A percentile compares a stretch with the other conserved stretches of the same genome.
Evolutionary conservation across 35 echinoderm and acorn worm genomes (phyloP).

Genomic region (Chiridota heheva): DNA sequence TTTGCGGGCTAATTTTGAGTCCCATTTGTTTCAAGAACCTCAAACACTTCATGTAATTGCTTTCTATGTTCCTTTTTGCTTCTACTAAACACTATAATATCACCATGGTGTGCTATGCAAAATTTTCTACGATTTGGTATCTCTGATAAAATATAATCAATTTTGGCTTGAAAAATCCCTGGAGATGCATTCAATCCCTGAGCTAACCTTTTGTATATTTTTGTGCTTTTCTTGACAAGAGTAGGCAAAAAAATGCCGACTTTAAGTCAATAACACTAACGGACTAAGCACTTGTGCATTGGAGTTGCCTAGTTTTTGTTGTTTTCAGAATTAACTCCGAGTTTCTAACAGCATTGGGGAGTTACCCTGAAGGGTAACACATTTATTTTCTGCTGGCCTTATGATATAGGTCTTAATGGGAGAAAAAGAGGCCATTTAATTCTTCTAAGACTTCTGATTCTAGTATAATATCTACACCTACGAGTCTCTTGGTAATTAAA

Average conservation of each 20-base stretch:
- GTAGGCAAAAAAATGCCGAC: constrained; percentile 12
- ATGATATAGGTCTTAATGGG: background rate
- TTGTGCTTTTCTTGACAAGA: constrained; percentile 28
- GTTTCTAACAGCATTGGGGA: background rate
- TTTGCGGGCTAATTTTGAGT: constrained; percentile 45
- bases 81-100: constrained; percentile 35
- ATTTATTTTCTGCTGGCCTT: background rate
- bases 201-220: constrained; percentile 45
- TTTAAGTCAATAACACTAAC: constrained; percentile 49
- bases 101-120: constrained; percentile 44
- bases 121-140: constrained; percentile 28
- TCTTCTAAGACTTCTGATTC: background rate
- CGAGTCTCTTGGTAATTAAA: too few species aligned
- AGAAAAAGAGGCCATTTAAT: background rate
- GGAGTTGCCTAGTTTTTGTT: background rate
- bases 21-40: background rate
- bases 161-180: constrained; percentile 45
- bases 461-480: too few species aligned
- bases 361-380: background rate
- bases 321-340: background rate
- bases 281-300: background rate
- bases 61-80: background rate
- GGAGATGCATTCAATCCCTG: constrained; percentile 39
- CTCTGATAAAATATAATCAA: constrained; percentile 22
- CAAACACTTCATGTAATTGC: constrained; percentile 24